phyloP scores from a whole-genome alignment of 2,888 invertebrate genomes.

The Pristionchus mayeri region DNA sequence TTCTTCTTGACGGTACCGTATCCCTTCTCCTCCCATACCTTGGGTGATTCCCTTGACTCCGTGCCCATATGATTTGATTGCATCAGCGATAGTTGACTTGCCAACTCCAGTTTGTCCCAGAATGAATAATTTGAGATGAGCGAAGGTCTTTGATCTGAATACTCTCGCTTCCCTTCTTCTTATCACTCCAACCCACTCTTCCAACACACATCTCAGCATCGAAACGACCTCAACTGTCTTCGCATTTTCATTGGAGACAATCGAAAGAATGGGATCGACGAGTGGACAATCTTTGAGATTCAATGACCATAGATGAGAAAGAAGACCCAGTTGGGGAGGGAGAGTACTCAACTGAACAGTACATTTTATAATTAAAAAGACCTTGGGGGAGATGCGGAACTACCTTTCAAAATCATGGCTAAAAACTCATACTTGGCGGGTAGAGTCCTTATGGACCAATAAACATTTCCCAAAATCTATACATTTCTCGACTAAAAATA shows the following conservation, averaged over 20 bases:
- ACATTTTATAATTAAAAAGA: no score
- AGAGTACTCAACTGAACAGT: constrained; percentile 78
- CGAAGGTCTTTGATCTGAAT: constrained; percentile 87
- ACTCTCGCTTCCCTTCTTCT: neutral
- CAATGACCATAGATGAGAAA: constrained; percentile 95
- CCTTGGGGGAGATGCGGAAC: no score
- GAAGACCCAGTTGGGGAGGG: constrained; percentile 93
- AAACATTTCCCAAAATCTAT: no score
- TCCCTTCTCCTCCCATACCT: neutral
- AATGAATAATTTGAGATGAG: constrained; percentile 88
- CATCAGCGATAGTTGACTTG: constrained; percentile 86
- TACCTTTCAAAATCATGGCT: no score
- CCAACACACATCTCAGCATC: constrained; percentile 86
- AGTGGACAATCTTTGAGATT: constrained; percentile 83
- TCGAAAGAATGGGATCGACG: constrained; percentile 89
- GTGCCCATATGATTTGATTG: constrained; percentile 1
- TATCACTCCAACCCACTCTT: constrained; percentile 77
- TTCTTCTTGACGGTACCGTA: neutral
- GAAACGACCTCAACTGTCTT: constrained; percentile 94
- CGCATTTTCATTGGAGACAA: constrained; percentile 91
- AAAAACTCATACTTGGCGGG: no score
- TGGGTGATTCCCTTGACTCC: neutral
- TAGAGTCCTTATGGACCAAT: no score
- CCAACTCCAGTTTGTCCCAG: constrained; percentile 84
- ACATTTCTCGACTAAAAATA: no score